phyloP scores from a whole-genome alignment of 2,797 vertebrate species.

The Masticophis lateralis region DNA sequence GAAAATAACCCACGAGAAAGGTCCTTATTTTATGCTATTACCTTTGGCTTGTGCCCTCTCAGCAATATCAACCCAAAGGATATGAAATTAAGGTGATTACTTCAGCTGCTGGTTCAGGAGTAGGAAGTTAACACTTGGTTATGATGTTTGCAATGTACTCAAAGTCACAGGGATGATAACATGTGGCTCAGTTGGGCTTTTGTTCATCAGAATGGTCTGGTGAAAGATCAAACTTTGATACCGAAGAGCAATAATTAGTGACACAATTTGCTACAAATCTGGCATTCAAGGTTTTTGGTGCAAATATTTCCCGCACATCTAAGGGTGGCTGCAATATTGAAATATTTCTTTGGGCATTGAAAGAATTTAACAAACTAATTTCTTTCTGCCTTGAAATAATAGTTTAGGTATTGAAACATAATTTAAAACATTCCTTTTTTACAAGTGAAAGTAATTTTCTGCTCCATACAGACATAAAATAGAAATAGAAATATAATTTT shows the following conservation, averaged over 20 bases:
- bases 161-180: background rate
- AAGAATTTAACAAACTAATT: background rate
- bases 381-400: background rate
- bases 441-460: background rate
- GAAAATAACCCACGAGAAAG: conserved; percentile 31
- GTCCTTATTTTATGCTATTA: conserved; percentile 7
- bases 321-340: background rate
- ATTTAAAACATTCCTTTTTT: background rate
- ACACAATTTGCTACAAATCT: background rate
- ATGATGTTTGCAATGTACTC: background rate
- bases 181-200: background rate
- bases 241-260: background rate
- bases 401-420: background rate
- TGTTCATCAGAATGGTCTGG: background rate
- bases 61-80: conserved; percentile 12
- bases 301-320: background rate
- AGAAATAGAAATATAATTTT: background rate
- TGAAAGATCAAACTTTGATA: background rate
- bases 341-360: background rate
- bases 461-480: background rate
- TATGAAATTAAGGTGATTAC: conserved; percentile 14
- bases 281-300: background rate
- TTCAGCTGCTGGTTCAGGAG: background rate
- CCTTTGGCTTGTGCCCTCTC: background rate
- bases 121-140: background rate